These are phyloP conservation scores for Cladorhizidae sp. DNA, from an alignment of 37 sponge, comb jelly and placozoan genomes.

Conservation along the genomic window DNA sequence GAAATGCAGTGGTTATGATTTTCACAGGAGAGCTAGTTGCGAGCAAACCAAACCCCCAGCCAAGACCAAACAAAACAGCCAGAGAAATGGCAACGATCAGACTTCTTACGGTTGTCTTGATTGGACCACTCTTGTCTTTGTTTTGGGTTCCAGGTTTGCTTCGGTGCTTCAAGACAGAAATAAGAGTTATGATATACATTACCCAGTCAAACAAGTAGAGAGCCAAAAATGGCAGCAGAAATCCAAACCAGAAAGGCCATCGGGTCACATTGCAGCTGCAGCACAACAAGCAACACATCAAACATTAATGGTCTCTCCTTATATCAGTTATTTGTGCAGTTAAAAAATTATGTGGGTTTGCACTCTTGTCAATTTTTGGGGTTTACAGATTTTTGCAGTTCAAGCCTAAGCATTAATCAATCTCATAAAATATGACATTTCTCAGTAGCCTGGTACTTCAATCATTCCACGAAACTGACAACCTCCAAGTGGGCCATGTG, in stretches of 20 bases:
- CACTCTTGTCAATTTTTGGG: no score
- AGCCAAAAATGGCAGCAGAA: constrained; percentile 49
- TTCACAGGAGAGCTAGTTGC: constrained; percentile 32
- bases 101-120: neutral
- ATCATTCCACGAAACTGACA: no score
- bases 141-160: neutral
- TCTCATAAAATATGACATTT: no score
- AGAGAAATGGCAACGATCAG: constrained; percentile 43
- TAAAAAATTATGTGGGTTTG: no score
- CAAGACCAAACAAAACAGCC: constrained; percentile 64
- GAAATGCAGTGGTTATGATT: constrained; percentile 17
- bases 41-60: constrained; percentile 62
- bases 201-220: constrained; percentile 70
- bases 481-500: no score
- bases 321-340: no score
- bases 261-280: constrained; percentile 56
- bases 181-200: constrained; percentile 48
- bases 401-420: no score
- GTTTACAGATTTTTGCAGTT: no score
- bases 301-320: no score
- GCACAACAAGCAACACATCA: no score
- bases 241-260: constrained; percentile 65
- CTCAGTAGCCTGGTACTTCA: no score
- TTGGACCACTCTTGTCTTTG: neutral
- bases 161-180: constrained; percentile 7